Evolutionary conservation across 2,888 invertebrate species (phyloP), one percentile per base, ranked within the genome.

Genomic region (Acleris holmiana): DNA sequence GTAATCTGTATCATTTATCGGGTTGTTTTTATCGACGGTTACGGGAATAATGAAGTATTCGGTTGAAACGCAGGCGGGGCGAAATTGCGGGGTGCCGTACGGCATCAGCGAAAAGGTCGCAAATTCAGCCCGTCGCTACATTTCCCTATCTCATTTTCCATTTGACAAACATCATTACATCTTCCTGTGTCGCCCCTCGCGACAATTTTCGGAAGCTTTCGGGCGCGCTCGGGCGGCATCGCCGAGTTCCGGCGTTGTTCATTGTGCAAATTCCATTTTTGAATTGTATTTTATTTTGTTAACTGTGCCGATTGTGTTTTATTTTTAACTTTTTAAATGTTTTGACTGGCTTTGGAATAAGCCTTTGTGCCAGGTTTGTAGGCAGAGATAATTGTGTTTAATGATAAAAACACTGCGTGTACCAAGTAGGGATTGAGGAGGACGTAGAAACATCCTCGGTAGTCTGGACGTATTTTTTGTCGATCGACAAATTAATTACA

Each of bases 61-160:
- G 46, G 53, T 48, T 69, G 65, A 67, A 67, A 70, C 59, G 69
- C 61, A 50, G 69, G 61, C 67, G 70, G 61, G 61, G 63, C 62
- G 60, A 67, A 69, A 78, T 72, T 67, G 65, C 55, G 69, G 74
- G 73, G 71, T 70, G 71, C 74, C 70, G 29, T 66, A 72, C 67
- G 73, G 75, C 77, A 80, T 88, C 86, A 86, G 87, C 85, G 72
- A 82, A 85, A 88, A 87, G 86, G 86, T 86, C 85, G 82, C 85
- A 80, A 85, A 82, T 82, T 85, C 86, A 81, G 83, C 85, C 78
- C 78, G 83, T 78, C 79, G 80, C 84, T 75, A 87, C 89, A 87
- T 89, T 90, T 91, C 91, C 91, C 92, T 92, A 91, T 91, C 91
- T 91, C 90, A 91, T 92, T 92, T 92, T 91, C 91, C 91, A 91